These are phyloP conservation scores for Agonopterix subpropinquella DNA, from an alignment of 2,888 invertebrate species.

Conservation along the genomic window DNA sequence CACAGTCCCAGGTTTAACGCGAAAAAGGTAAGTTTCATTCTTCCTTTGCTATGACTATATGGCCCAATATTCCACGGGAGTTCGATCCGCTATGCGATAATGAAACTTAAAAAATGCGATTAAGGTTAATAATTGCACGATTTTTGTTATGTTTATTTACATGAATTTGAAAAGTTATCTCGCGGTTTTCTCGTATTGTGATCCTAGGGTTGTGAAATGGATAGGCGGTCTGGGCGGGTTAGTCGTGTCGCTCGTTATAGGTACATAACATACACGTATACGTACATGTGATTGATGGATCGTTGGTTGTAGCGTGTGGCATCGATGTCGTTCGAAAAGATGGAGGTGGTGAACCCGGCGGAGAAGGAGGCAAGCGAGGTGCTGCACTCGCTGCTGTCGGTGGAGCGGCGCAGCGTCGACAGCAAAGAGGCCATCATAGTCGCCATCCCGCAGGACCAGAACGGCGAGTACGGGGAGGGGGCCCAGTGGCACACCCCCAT, in stretches of 20 bases:
- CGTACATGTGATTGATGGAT: conserved; percentile 65
- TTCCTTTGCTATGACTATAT: conserved; percentile 74
- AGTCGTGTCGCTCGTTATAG: conserved; percentile 38
- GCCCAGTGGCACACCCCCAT: conserved; percentile 80
- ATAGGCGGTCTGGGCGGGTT: conserved; percentile 55
- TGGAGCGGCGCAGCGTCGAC: conserved; percentile 79
- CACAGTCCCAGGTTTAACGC: conserved; percentile 38
- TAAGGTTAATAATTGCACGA: conserved; percentile 78
- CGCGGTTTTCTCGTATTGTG: conserved; percentile 65
- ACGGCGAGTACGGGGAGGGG: conserved; percentile 68
- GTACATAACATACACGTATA: conserved; percentile 49
- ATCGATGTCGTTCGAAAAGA: conserved; percentile 70
- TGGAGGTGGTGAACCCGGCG: conserved; percentile 79
- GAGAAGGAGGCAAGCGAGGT: conserved; percentile 84
- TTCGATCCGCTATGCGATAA: conserved; percentile 77
- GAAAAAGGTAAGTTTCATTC: conserved; percentile 72
- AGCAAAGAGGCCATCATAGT: conserved; percentile 72
- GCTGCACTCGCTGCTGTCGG: conserved; percentile 79
- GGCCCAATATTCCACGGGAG: conserved; percentile 77
- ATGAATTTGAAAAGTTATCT: conserved; percentile 73
- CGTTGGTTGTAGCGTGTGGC: conserved; percentile 56
- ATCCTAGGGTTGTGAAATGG: conserved; percentile 40
- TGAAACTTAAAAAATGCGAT: conserved; percentile 77
- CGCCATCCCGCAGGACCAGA: conserved; percentile 61
- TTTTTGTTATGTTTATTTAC: conserved; percentile 77